A percentile compares a stretch with the other conserved stretches of the same genome.
phyloP scores from a whole-genome alignment of 2,113 vertebrate genomes.

The Sebastes schlegelii region DNA sequence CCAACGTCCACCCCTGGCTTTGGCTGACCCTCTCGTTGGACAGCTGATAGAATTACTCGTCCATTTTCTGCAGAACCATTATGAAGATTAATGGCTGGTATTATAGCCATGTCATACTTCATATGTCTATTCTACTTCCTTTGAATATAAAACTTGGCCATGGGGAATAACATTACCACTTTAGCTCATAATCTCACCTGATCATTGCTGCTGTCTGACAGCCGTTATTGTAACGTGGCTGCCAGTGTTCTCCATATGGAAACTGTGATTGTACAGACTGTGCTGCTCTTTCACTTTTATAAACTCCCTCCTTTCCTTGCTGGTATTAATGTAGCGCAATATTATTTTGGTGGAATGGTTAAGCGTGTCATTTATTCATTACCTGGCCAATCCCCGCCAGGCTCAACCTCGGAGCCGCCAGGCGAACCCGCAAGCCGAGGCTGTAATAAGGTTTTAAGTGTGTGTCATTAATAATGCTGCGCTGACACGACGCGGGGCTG shows the following conservation, averaged over 20 bases:
- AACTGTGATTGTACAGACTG: background rate
- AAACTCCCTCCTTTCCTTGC: conserved; percentile 39
- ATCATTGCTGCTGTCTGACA: conserved; percentile 44
- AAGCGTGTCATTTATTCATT: conserved; percentile 78
- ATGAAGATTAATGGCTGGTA: conserved; percentile 66
- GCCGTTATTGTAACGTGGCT: conserved; percentile 39
- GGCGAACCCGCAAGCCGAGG: conserved; percentile 35
- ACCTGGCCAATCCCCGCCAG: conserved; percentile 55
- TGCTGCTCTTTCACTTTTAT: conserved; percentile 41
- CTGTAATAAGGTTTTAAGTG: conserved; percentile 76
- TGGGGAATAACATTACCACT: conserved; percentile 58
- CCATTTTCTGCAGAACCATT: conserved; percentile 34
- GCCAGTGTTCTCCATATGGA: conserved; percentile 39
- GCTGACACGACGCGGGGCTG: conserved; percentile 50
- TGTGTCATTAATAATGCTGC: conserved; percentile 71
- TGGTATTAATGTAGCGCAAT: conserved; percentile 52
- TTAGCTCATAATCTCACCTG: conserved; percentile 56
- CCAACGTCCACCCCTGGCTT: background rate
- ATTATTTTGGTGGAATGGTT: conserved; percentile 65
- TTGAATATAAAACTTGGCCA: conserved; percentile 60
- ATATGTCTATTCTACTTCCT: conserved; percentile 41
- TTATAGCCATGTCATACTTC: conserved; percentile 59
- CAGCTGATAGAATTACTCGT: conserved; percentile 27
- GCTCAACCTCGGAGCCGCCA: conserved; percentile 44
- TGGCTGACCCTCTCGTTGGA: conserved; percentile 7